Base-by-base conservation (phyloP, 2,113 vertebrate genomes). In the Haliaeetus leucogaster region DNA sequence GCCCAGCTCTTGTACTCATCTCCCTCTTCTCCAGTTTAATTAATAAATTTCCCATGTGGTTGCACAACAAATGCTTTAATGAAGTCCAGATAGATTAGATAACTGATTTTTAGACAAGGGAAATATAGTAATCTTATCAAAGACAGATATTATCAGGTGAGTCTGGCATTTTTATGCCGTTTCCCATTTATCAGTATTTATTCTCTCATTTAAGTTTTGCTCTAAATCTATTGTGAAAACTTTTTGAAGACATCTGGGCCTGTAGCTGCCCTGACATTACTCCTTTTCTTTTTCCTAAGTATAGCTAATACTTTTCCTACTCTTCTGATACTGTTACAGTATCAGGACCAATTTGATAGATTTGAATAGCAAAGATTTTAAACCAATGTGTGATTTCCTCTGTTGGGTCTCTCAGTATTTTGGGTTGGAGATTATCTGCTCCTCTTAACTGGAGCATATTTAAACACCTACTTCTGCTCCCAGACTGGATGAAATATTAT, bases 11-110 rank as follows among this genome's bases (percentile, higher is more conserved):
- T 78, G 15, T 45, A 74, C 59, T 95, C 67, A 91, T 85, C 90
- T 96, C 96, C 93, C 95, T 89, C 76, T 90, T 94, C 95, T 96
- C 86, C 90, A 6, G 16, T 89, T 97, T 97, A 97, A 97, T 97
- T 97, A 97, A 95, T 74, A 96, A 67, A 93, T 97, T 93, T 97
- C 97, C 97, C 96, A 89, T 67, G 96, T 96, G 97, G 76, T 72
- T 88, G 47, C 82, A 89, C 86, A 95, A 90, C 20, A 97, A 97
- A 95, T 90, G 95, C 76, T 92, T 83, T 97, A 97, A 94, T 97
- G 94, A 96, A 93, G 86, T 92, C 97, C 95, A 93, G 96, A 94
- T 91, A 95, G 91, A 93, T 52, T 84, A 81, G 91, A 85, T 90
- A 95, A 93, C 71, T 92, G 86, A 88, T 78, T 96, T 95, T 96